Evolutionary conservation across 2,113 vertebrate genomes (phyloP).

Genomic region (Micronisus gabar): DNA sequence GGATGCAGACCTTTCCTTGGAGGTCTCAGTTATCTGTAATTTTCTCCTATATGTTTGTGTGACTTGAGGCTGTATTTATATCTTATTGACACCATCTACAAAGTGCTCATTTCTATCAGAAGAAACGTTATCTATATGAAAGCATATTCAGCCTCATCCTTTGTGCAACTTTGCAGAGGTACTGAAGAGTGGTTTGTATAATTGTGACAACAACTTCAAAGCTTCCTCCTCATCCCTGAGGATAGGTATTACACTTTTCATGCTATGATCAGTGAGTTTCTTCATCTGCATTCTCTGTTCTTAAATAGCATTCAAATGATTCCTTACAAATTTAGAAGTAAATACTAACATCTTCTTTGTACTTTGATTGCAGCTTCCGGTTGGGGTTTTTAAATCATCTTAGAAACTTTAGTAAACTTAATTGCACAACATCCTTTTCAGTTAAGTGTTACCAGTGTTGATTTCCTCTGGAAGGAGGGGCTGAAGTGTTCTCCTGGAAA

Average conservation of each 20-base stretch:
- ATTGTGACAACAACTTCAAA: conserved; percentile 4
- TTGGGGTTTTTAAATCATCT: not conserved
- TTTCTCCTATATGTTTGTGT: not conserved
- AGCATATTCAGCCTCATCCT: not conserved
- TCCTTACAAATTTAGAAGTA: not conserved
- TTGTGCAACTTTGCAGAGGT: not conserved
- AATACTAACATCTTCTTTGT: not conserved
- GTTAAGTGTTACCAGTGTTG: not conserved
- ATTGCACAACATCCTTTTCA: not conserved
- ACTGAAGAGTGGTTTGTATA: not conserved
- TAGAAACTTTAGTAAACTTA: not conserved
- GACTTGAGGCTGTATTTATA: not conserved
- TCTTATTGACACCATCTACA: not conserved
- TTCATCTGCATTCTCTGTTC: not conserved
- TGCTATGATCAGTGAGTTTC: not conserved
- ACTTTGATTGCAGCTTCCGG: not conserved
- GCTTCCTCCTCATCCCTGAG: not conserved
- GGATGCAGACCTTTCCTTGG: not conserved
- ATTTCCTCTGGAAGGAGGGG: not conserved
- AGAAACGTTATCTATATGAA: conserved; percentile 6
- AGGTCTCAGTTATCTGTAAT: not conserved
- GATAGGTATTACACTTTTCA: not conserved
- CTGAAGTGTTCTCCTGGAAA: not conserved
- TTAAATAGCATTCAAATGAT: not conserved
- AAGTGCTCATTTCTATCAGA: conserved; percentile 1